phyloP scores from a whole-genome alignment of 2,113 vertebrate genomes.

The Caretta caretta region DNA sequence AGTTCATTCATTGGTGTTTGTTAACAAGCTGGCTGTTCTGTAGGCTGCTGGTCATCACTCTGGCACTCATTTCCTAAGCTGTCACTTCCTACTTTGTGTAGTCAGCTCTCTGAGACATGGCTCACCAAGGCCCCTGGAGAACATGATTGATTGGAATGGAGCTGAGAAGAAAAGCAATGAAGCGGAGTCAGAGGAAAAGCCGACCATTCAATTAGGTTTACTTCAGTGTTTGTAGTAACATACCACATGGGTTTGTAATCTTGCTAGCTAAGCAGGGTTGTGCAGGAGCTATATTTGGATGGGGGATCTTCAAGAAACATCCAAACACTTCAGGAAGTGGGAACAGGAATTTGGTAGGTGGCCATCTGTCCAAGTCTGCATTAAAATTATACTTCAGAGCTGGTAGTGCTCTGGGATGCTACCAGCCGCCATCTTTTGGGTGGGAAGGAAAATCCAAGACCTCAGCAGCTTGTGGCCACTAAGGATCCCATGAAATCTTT shows the following conservation, averaged over 20 bases:
- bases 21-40: constrained; percentile 4
- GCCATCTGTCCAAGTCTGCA: neutral
- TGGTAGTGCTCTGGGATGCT: neutral
- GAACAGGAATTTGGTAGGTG: neutral
- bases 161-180: constrained; percentile 15
- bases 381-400: neutral
- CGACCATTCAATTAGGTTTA: neutral
- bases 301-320: constrained; percentile 32
- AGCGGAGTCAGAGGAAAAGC: neutral
- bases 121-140: constrained; percentile 9
- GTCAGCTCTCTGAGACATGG: constrained; percentile 46
- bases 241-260: neutral
- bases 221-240: neutral
- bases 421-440: accelerated
- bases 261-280: constrained; percentile 4
- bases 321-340: constrained; percentile 18
- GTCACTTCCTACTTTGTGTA: constrained; percentile 58
- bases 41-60: constrained; percentile 59
- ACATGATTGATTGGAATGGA: neutral
- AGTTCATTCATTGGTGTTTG: constrained; percentile 32
- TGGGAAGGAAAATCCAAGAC: neutral
- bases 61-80: constrained; percentile 52
- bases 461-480: neutral
- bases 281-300: neutral
- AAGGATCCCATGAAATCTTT: neutral